Evolutionary conservation across 2,113 vertebrate species (phyloP), one percentile per base, ranked within the genome.

Genomic region (Garra rufa): DNA sequence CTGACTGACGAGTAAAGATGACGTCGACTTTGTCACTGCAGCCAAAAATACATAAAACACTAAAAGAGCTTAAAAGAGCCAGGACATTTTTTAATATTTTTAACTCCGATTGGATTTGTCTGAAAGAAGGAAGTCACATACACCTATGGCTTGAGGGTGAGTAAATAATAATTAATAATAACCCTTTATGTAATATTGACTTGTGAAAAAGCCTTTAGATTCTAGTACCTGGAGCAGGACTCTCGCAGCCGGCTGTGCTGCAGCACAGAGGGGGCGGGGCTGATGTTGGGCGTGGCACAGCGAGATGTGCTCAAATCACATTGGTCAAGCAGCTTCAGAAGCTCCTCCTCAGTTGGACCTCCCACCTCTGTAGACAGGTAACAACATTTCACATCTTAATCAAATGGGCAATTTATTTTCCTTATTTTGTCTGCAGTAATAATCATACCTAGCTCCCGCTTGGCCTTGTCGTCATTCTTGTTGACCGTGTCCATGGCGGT

Each of bases 251-350:
- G 95, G 85, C 95, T 95, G 84, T 97, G 96, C 90, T 99, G 96
- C 87, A 99, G 92, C 48, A 99, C 93, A 0, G 98, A 99, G 3
- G 98, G 96, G 80, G 98, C 98, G 0, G 98, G 98, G 88, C 98
- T 99, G 65, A 99, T 98, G 90, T 96, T 99, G 19, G 98, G 98
- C 0, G 98, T 99, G 3, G 96, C 97, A 76, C 98, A 99, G 86
- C 98, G 98, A 17, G 98, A 99, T 0, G 98, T 94, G 88, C 98
- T 99, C 87, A 99, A 90, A 87, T 99, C 98, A 87, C 98, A 99
- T 88, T 99, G 98, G 89, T 99, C 98, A 89, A 99, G 90, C 85
- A 99, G 89, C 89, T 96, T 98, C 65, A 99, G 95, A 21, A 99
- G 92, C 89, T 99, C 98, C 87, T 98, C 98, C 88, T 99, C 98